A percentile compares a stretch with the other conserved stretches of the same genome.
Conservation (phyloP, 2,888 invertebrate species). For the Endotricha flammealis region DNA sequence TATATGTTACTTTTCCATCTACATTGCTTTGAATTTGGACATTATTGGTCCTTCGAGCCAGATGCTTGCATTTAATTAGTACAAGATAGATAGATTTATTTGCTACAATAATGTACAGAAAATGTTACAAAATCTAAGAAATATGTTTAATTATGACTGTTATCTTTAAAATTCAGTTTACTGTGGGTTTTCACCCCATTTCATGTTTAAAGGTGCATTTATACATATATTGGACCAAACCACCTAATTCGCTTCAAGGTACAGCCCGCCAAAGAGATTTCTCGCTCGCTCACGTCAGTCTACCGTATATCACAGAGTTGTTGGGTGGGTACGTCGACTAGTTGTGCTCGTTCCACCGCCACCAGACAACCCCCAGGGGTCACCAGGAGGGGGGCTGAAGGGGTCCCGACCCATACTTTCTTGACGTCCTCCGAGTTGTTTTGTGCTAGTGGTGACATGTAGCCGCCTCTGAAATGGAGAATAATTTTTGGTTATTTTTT, state of each 20-base stretch:
- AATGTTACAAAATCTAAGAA: too few species aligned
- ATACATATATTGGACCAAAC: constrained; percentile 11
- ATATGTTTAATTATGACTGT: too few species aligned
- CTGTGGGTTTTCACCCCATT: too few species aligned
- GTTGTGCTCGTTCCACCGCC: constrained; percentile 63
- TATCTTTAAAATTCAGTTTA: too few species aligned
- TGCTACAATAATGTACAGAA: too few species aligned
- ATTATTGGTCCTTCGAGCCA: too few species aligned
- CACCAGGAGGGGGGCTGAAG: constrained; percentile 55
- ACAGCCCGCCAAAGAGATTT: constrained; percentile 48
- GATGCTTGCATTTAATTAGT: too few species aligned
- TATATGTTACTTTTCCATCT: too few species aligned
- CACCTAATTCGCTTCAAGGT: constrained; percentile 31
- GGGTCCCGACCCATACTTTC: constrained; percentile 67
- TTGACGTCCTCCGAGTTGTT: constrained; percentile 59
- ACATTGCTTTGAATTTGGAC: too few species aligned
- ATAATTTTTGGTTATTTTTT: neutral
- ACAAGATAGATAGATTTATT: too few species aligned
- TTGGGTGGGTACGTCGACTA: constrained; percentile 45
- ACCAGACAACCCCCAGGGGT: constrained; percentile 64
- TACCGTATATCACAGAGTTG: constrained; percentile 71
- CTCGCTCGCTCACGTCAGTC: constrained; percentile 27
- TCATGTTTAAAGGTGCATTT: too few species aligned
- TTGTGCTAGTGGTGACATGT: constrained; percentile 62
- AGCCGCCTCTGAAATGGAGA: constrained; percentile 58